Evolutionary conservation across 2,797 vertebrate species (phyloP).

Genomic region (Galagoides demidoff): DNA sequence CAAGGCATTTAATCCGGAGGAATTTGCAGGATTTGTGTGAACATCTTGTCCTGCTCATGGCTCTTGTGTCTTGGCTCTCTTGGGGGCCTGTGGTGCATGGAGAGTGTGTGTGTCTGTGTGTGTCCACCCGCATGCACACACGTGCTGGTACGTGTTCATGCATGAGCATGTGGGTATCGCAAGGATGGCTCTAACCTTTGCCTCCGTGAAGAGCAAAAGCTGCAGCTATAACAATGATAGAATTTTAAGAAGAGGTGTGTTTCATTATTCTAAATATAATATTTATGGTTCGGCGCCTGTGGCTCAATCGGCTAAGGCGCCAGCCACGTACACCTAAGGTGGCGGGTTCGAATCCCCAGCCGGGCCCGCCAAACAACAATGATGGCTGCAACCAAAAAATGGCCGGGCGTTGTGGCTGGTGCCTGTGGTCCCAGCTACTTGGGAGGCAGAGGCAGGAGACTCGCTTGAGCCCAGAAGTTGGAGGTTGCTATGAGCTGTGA

Average conservation of each 20-base stretch:
- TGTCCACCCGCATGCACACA: no score
- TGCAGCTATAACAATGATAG: neutral
- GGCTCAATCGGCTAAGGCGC: no score
- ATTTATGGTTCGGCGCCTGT: no score
- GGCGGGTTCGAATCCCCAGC: no score
- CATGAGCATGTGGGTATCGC: neutral
- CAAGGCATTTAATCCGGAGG: constrained; percentile 8
- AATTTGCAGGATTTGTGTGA: neutral
- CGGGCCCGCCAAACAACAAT: no score
- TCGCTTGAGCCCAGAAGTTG: no score
- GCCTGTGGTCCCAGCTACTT: no score
- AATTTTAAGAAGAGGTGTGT: neutral
- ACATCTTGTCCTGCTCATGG: neutral
- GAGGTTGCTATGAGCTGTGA: no score
- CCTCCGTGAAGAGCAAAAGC: neutral
- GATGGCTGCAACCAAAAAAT: no score
- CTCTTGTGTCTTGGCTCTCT: neutral
- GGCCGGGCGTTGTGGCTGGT: no score
- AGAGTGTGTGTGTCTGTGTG: neutral
- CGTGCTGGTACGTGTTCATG: neutral
- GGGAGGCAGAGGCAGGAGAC: no score
- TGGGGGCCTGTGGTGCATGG: neutral
- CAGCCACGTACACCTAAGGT: no score
- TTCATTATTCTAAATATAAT: constrained; percentile 24
- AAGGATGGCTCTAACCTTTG: neutral